phyloP scores from a whole-genome alignment of 2,797 vertebrate species.

The Trachops cirrhosus region DNA sequence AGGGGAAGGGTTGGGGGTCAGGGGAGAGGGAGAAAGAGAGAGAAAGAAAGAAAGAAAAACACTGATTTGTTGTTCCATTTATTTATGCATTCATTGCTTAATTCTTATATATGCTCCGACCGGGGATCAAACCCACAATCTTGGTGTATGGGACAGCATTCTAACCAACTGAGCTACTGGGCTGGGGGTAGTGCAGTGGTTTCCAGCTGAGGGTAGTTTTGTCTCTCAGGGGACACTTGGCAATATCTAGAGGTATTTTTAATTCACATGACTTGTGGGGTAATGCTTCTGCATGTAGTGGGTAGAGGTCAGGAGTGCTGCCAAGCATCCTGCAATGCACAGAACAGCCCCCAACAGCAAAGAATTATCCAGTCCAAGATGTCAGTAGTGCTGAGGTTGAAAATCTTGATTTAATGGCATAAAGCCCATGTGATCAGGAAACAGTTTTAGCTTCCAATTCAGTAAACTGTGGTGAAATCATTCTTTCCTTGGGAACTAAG shows the following conservation, averaged over 20 bases:
- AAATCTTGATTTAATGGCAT: neutral
- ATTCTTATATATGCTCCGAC: no score
- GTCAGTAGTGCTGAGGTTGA: neutral
- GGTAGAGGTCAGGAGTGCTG: neutral
- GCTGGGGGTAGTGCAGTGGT: neutral
- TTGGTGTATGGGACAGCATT: no score
- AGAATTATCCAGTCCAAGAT: neutral
- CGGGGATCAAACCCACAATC: no score
- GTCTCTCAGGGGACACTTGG: neutral
- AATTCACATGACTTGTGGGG: neutral
- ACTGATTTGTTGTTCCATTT: no score
- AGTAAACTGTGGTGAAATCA: neutral
- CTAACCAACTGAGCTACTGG: no score
- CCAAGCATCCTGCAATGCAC: neutral
- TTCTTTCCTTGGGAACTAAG: slow-evolving; percentile 17
- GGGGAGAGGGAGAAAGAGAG: no score
- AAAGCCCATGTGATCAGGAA: neutral
- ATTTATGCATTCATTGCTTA: no score
- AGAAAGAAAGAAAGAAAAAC: no score
- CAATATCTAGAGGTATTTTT: neutral
- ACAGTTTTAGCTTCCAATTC: neutral
- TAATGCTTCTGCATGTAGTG: no score
- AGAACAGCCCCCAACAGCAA: neutral
- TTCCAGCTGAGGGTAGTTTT: neutral
- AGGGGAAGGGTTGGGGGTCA: no score